These are phyloP conservation scores for Grammomys dolichurus DNA, from an alignment of 2,113 vertebrate species.

Conservation along the genomic window DNA sequence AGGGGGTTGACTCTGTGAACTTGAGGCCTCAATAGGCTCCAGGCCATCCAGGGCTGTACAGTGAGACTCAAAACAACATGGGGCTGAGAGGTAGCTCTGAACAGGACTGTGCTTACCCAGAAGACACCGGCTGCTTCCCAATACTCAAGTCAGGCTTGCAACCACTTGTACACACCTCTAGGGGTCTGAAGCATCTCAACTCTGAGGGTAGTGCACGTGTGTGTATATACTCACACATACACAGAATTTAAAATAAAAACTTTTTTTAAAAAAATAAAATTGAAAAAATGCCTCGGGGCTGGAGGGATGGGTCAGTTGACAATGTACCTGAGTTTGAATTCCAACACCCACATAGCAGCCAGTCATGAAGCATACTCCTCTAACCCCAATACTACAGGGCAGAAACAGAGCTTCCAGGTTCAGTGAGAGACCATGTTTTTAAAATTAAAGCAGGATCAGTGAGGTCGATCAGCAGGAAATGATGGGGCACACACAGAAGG, in stretches of 20 bases:
- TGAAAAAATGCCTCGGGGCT: not conserved
- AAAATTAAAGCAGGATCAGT: not conserved
- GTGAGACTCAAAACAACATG: not conserved
- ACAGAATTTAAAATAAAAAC: not conserved
- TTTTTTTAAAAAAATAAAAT: not conserved
- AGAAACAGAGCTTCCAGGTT: not conserved
- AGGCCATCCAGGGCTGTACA: not conserved
- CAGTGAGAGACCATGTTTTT: not conserved
- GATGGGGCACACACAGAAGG: no score
- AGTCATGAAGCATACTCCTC: not conserved
- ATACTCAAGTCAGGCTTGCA: not conserved
- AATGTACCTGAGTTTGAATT: not conserved
- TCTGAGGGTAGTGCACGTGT: not conserved
- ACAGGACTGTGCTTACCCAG: not conserved
- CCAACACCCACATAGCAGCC: not conserved
- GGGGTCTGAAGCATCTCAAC: not conserved
- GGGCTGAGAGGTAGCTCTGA: not conserved
- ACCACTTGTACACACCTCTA: not conserved
- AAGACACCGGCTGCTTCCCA: not conserved
- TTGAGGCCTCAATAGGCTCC: not conserved
- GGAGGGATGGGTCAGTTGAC: not conserved
- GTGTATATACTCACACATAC: not conserved
- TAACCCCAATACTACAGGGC: not conserved
- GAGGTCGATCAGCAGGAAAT: no score
- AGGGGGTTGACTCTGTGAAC: not conserved